Conservation (phyloP, 2,797 vertebrate species). For the Cossypha heuglini region DNA sequence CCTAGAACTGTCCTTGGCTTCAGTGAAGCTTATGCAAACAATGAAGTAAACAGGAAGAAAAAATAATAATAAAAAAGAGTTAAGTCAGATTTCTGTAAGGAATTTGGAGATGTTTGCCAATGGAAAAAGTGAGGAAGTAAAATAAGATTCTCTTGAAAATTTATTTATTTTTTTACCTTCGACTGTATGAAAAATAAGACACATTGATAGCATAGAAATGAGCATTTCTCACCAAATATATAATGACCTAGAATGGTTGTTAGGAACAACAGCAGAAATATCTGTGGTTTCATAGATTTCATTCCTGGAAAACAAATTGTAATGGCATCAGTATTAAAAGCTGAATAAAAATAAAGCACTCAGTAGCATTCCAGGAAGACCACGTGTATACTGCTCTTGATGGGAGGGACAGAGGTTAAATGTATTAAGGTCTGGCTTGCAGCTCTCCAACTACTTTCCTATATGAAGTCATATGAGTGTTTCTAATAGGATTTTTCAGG, state of each 20-base stretch:
- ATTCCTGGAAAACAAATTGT: conserved; percentile 2
- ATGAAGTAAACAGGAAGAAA: not conserved
- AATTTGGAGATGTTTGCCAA: not conserved
- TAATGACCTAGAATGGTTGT: not conserved
- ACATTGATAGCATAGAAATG: not conserved
- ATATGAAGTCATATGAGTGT: conserved; percentile 9
- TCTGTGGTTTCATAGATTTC: not conserved
- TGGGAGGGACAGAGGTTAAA: not conserved
- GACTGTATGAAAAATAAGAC: not conserved
- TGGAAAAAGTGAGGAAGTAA: not conserved
- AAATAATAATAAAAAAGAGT: not conserved
- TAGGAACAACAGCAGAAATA: not conserved
- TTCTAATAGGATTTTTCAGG: not conserved
- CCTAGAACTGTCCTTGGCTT: not conserved
- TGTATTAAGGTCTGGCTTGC: not conserved
- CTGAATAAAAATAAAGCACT: not conserved
- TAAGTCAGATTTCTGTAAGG: not conserved
- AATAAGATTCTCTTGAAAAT: not conserved
- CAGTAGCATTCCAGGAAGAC: not conserved
- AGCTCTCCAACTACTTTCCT: not conserved
- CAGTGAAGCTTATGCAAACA: not conserved
- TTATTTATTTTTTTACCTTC: not conserved
- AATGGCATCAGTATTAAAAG: not conserved
- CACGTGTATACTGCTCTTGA: not conserved
- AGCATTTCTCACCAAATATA: not conserved